Percentiles rank a stretch among this genome's conserved stretches.
phyloP scores from a whole-genome alignment of 2,113 vertebrate species.

The Microcebus murinus region DNA sequence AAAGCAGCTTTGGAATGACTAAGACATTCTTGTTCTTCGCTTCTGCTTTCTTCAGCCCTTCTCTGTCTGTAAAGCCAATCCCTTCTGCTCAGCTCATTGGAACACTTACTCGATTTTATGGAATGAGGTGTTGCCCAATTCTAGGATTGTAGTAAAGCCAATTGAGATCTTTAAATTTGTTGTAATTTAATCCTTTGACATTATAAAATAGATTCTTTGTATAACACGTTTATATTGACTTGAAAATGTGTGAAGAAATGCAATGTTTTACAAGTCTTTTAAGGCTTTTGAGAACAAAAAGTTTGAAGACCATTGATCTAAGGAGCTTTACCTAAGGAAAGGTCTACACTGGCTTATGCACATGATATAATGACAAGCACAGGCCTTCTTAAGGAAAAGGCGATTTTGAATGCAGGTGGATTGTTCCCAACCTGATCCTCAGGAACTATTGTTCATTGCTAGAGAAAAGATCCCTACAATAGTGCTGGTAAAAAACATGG shows the following conservation, averaged over 20 bases:
- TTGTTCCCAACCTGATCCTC: background rate
- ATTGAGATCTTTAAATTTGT: background rate
- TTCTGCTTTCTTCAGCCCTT: background rate
- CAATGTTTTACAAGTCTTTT: background rate
- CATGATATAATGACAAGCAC: background rate
- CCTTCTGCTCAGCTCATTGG: background rate
- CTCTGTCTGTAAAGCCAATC: background rate
- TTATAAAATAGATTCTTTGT: background rate
- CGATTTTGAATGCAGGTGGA: background rate
- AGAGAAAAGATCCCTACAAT: background rate
- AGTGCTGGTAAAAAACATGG: too few relatives aligned
- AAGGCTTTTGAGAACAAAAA: background rate
- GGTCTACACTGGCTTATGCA: background rate
- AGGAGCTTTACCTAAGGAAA: background rate
- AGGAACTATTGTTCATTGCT: background rate
- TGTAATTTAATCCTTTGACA: background rate
- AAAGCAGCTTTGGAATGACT: background rate
- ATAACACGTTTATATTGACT: background rate
- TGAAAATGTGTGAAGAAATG: background rate
- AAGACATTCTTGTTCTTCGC: background rate
- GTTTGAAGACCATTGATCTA: background rate
- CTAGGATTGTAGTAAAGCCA: background rate
- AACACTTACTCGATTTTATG: background rate
- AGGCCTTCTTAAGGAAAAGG: background rate
- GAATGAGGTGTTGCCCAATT: background rate